A percentile compares a stretch with the other conserved stretches of the same genome.
These are phyloP conservation scores for Acleris emargana DNA, from an alignment of 2,888 invertebrate species.

Conservation along the genomic window DNA sequence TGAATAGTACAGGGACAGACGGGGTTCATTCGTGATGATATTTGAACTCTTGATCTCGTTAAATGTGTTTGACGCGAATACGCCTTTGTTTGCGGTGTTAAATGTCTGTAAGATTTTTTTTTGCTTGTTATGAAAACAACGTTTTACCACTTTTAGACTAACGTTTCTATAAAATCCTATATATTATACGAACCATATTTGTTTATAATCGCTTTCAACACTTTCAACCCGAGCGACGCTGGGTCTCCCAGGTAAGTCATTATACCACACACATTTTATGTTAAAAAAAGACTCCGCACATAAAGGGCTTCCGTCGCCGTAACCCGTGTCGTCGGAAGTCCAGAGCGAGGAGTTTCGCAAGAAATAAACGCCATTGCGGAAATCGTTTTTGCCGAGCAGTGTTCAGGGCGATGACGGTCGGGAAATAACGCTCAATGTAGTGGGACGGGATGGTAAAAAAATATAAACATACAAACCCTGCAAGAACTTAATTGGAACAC, in stretches of 20 bases:
- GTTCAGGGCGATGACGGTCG: conserved; percentile 44
- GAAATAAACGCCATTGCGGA: conserved; percentile 46
- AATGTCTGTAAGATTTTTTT: no score
- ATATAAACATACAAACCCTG: no score
- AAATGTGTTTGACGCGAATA: conserved; percentile 46
- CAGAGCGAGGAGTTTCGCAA: conserved; percentile 40
- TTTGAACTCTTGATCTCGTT: conserved; percentile 51
- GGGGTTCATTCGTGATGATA: conserved; percentile 40
- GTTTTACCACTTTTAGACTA: background rate
- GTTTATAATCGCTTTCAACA: background rate
- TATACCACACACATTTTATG: background rate
- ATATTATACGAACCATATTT: no score
- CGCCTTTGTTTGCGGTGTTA: conserved; percentile 14
- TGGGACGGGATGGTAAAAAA: no score
- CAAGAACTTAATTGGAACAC: no score
- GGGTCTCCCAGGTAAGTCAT: no score
- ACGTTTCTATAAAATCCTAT: no score
- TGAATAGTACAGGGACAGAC: conserved; percentile 29
- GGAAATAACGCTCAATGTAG: conserved; percentile 52
- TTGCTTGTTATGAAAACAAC: no score
- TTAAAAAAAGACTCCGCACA: background rate
- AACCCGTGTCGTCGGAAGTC: conserved; percentile 38
- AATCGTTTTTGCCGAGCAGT: conserved; percentile 45
- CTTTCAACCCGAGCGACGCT: no score
- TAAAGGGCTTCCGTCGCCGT: background rate